Evolutionary conservation across 2,888 invertebrate genomes (phyloP).

Genomic region (Apeira syringaria): DNA sequence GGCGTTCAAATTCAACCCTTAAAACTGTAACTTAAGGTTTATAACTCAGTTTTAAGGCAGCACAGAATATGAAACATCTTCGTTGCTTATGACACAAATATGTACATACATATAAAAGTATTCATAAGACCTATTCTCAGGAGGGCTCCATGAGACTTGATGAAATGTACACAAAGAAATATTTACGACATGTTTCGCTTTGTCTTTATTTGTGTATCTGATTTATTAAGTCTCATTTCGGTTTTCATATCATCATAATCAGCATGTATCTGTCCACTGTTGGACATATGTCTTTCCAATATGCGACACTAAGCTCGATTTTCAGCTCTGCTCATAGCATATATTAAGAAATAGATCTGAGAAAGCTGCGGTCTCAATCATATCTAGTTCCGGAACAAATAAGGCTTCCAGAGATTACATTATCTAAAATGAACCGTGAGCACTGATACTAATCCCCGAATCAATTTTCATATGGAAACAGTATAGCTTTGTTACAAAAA

Average conservation of each 20-base stretch:
- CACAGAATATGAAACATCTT: conserved; percentile 45
- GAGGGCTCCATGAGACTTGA: conserved; percentile 54
- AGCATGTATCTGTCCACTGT: too few species aligned
- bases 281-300: too few species aligned
- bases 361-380: too few species aligned
- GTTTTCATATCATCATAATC: background rate
- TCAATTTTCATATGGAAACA: too few species aligned
- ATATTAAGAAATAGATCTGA: too few species aligned
- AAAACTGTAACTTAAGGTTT: conserved; percentile 13
- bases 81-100: conserved; percentile 52
- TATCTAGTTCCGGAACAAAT: too few species aligned
- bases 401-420: too few species aligned
- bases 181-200: conserved; percentile 52
- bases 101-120: conserved; percentile 59
- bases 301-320: too few species aligned
- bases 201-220: conserved; percentile 37
- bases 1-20: conserved; percentile 25
- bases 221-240: conserved; percentile 10
- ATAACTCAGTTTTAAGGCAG: conserved; percentile 9
- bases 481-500: too few species aligned
- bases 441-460: too few species aligned
- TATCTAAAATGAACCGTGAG: too few species aligned
- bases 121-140: conserved; percentile 64
- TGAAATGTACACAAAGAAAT: conserved; percentile 58
- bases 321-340: too few species aligned